phyloP scores from a whole-genome alignment of 2,888 invertebrate genomes.

The Halictus ligatus region DNA sequence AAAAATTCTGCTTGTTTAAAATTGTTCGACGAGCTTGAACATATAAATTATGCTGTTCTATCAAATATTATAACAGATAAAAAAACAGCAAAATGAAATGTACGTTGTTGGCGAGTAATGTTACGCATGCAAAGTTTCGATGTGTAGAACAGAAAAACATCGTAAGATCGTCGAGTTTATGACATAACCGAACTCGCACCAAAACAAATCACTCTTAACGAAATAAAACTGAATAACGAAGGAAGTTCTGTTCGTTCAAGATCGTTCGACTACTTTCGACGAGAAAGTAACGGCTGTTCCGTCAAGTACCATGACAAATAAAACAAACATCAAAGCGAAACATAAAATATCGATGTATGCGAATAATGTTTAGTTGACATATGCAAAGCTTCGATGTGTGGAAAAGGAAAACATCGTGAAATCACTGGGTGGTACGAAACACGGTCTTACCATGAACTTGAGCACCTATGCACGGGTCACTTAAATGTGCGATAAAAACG shows the following conservation, averaged over 20 bases:
- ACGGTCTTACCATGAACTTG: slow-evolving; percentile 35
- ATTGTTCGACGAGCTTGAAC: not conserved
- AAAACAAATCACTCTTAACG: not conserved
- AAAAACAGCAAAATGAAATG: not conserved
- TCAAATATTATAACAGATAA: not conserved
- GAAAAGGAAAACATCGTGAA: not conserved
- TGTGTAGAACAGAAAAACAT: not conserved
- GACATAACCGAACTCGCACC: not conserved
- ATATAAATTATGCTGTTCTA: not conserved
- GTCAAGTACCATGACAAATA: not conserved
- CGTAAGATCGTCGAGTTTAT: not conserved
- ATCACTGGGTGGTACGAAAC: not conserved
- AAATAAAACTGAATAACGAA: not conserved
- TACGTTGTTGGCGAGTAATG: not conserved
- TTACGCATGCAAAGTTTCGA: not conserved
- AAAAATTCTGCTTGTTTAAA: not conserved
- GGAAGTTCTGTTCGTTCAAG: not conserved
- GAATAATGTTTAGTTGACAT: not conserved
- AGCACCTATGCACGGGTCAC: slow-evolving; percentile 29
- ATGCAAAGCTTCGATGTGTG: not conserved
- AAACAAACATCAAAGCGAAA: not conserved
- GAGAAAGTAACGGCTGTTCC: not conserved
- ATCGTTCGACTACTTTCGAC: not conserved
- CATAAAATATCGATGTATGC: not conserved
- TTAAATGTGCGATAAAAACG: slow-evolving; percentile 15